Percentiles rank a stretch among this genome's conserved stretches.
Conservation (phyloP, 2,888 invertebrate genomes). For the Brachylomia viminalis region DNA sequence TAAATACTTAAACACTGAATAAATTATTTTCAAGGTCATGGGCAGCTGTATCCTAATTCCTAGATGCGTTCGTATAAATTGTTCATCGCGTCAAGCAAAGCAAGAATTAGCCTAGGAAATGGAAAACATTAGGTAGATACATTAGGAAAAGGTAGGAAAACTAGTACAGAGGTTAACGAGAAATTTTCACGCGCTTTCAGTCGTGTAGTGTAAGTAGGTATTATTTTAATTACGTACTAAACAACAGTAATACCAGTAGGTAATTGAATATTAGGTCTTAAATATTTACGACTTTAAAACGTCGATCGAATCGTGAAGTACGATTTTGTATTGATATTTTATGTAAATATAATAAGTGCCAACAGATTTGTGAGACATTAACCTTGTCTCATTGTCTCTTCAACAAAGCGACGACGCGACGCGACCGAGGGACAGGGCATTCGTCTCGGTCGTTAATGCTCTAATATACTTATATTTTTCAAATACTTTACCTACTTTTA, state of each 20-base stretch:
- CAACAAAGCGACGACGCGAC: not conserved
- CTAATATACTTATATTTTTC: constrained; percentile 28
- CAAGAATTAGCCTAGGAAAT: constrained; percentile 3
- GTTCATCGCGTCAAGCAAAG: not conserved
- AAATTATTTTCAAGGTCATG: constrained; percentile 4
- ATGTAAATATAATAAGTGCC: constrained; percentile 13
- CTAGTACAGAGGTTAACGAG: constrained; percentile 22
- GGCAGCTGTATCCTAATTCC: not conserved
- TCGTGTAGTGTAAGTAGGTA: not conserved
- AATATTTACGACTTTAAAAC: constrained; percentile 16
- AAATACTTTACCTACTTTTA: constrained; percentile 26
- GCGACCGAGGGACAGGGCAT: not conserved
- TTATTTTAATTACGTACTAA: constrained; percentile 16
- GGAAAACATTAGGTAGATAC: not conserved
- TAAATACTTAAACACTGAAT: not conserved
- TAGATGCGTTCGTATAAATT: not conserved
- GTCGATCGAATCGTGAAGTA: constrained; percentile 23
- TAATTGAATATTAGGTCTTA: not conserved
- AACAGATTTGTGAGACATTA: constrained; percentile 38
- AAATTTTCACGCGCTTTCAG: constrained; percentile 24
- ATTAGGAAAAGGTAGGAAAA: not conserved
- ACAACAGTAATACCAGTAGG: not conserved
- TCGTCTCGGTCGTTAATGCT: constrained; percentile 10
- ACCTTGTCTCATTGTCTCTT: constrained; percentile 45
- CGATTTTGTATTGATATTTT: constrained; percentile 35